phyloP scores from a whole-genome alignment of 2,113 vertebrate genomes.

The Narcine bancroftii region DNA sequence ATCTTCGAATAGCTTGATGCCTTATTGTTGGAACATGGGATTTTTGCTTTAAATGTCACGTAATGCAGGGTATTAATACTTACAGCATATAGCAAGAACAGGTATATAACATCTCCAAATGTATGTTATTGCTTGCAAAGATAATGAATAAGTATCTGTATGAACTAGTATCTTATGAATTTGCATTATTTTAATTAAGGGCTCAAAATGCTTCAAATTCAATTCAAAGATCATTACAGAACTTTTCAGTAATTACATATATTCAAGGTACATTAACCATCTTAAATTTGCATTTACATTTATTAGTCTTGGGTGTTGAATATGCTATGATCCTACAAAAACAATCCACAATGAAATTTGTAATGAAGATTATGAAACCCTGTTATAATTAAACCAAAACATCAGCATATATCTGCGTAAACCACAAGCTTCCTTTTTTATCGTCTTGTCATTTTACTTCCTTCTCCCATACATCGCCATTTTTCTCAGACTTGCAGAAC shows the following conservation, averaged over 20 bases:
- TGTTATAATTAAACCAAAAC: background rate
- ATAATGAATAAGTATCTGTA: background rate
- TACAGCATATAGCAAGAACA: background rate
- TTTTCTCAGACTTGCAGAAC: background rate
- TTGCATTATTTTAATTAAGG: background rate
- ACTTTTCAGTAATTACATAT: background rate
- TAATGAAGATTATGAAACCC: background rate
- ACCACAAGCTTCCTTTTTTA: background rate
- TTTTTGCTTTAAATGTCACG: conserved; percentile 6
- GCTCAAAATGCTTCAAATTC: background rate
- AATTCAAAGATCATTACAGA: conserved; percentile 13
- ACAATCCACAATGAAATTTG: background rate
- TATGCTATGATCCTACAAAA: background rate
- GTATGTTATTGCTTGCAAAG: conserved; percentile 32
- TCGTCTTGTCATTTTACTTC: background rate
- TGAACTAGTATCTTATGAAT: background rate
- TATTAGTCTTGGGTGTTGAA: background rate
- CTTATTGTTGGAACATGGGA: background rate
- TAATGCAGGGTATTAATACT: background rate
- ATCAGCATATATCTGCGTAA: background rate
- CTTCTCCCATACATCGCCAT: background rate
- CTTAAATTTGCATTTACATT: background rate
- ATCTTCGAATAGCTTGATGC: background rate
- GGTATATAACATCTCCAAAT: background rate
- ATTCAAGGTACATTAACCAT: background rate